Conservation (phyloP, 2,797 vertebrate genomes). For the Borostomias antarcticus region DNA sequence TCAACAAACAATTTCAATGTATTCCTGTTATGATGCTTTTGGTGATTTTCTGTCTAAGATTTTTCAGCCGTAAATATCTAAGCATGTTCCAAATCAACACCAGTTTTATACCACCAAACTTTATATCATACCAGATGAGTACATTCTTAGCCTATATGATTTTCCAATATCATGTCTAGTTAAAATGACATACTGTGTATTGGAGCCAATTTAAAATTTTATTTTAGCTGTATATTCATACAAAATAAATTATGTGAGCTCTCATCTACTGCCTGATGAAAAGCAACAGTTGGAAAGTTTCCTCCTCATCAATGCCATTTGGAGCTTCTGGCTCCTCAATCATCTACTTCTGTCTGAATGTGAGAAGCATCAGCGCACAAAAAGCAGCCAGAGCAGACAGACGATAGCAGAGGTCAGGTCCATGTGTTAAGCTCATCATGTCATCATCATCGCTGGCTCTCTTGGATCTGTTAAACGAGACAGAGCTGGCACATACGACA, state of each 20-base stretch:
- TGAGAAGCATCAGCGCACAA: background rate
- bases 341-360: constrained; percentile 2
- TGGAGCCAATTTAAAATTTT: constrained; percentile 3
- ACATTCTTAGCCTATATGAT: background rate
- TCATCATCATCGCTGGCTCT: constrained; percentile 1
- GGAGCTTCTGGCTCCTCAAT: background rate
- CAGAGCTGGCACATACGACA: background rate
- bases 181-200: background rate
- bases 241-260: background rate
- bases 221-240: constrained; percentile 2
- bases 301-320: background rate
- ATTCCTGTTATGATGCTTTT: background rate
- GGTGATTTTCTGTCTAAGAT: too few relatives aligned
- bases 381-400: background rate
- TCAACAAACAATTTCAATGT: constrained; percentile 58
- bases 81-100: background rate
- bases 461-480: background rate
- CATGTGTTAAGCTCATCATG: constrained; percentile 13
- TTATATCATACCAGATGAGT: background rate
- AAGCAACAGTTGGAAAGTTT: background rate
- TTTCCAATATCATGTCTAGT: background rate
- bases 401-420: background rate
- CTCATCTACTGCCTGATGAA: background rate
- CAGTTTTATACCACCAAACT: background rate
- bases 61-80: too few relatives aligned